Percentiles rank a stretch among this genome's conserved stretches.
Evolutionary conservation across 2,888 invertebrate species (phyloP).

Genomic region (Agonum fuliginosum): DNA sequence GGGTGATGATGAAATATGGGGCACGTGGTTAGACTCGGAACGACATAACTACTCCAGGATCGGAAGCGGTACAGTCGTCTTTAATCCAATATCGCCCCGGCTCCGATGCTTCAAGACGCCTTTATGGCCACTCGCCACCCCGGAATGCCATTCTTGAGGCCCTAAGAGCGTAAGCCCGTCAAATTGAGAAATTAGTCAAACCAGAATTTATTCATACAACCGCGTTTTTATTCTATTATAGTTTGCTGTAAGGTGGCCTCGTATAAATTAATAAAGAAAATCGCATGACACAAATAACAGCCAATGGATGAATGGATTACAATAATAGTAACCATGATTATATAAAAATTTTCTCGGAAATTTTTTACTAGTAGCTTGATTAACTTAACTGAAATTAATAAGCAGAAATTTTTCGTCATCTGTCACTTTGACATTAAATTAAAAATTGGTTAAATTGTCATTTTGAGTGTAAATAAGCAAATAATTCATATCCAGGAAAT

Average conservation of each 20-base stretch:
- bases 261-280: constrained; percentile 39
- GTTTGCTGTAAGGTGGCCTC: constrained; percentile 1
- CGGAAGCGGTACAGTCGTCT: constrained; percentile 54
- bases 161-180: constrained; percentile 16
- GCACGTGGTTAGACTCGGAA: constrained; percentile 84
- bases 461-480: too few relatives aligned
- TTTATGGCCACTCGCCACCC: constrained; percentile 35
- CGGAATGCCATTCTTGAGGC: constrained; percentile 20
- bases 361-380: too few relatives aligned
- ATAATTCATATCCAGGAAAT: too few relatives aligned
- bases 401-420: too few relatives aligned
- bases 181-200: constrained; percentile 46
- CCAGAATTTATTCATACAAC: constrained; percentile 31
- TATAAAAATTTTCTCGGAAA: too few relatives aligned
- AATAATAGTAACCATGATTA: too few relatives aligned
- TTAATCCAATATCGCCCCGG: constrained; percentile 58
- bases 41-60: constrained; percentile 78
- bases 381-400: too few relatives aligned
- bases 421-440: too few relatives aligned
- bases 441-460: too few relatives aligned
- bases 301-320: too few relatives aligned
- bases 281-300: too few relatives aligned
- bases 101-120: constrained; percentile 9
- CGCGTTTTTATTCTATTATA: constrained; percentile 18
- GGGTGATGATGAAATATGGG: constrained; percentile 83